These are phyloP conservation scores for Argyra leucocephala DNA, from an alignment of 2,888 invertebrate species.

Conservation along the genomic window DNA sequence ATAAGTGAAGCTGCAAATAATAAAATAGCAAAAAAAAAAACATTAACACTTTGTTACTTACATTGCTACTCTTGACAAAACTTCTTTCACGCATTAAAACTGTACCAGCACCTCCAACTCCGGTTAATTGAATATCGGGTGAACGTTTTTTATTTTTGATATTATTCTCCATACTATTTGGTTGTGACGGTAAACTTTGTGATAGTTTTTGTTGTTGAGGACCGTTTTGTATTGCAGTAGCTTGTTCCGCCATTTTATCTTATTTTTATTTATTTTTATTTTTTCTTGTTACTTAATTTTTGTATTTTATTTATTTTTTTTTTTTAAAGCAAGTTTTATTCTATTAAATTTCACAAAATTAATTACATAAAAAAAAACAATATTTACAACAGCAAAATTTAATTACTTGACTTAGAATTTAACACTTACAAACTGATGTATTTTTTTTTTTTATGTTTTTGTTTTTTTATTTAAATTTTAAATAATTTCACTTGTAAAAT, in stretches of 20 bases:
- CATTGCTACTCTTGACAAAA: conserved; percentile 48
- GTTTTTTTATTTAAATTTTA: conserved; percentile 14
- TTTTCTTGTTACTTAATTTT: background rate
- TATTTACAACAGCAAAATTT: conserved; percentile 16
- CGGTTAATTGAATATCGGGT: conserved; percentile 35
- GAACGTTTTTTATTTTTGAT: conserved; percentile 30
- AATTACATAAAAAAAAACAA: conserved; percentile 7
- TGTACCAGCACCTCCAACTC: background rate
- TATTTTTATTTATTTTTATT: conserved; percentile 13
- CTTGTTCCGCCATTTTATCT: conserved; percentile 38
- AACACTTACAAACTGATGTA: background rate
- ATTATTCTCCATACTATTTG: conserved; percentile 38
- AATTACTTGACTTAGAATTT: conserved; percentile 8
- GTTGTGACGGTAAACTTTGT: conserved; percentile 28
- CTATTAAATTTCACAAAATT: too few species aligned
- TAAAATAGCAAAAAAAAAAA: too few species aligned
- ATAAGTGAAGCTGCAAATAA: too few species aligned
- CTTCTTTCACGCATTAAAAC: conserved; percentile 56
- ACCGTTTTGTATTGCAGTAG: conserved; percentile 32
- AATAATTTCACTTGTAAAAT: conserved; percentile 6
- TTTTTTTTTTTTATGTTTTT: conserved; percentile 13
- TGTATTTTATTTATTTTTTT: too few species aligned
- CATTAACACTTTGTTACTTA: background rate
- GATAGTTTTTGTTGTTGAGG: conserved; percentile 24
- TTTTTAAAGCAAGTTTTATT: too few species aligned